A percentile compares a stretch with the other conserved stretches of the same genome.
phyloP scores from a whole-genome alignment of 1,140 invertebrate species.

The Homalodisca vitripennis region DNA sequence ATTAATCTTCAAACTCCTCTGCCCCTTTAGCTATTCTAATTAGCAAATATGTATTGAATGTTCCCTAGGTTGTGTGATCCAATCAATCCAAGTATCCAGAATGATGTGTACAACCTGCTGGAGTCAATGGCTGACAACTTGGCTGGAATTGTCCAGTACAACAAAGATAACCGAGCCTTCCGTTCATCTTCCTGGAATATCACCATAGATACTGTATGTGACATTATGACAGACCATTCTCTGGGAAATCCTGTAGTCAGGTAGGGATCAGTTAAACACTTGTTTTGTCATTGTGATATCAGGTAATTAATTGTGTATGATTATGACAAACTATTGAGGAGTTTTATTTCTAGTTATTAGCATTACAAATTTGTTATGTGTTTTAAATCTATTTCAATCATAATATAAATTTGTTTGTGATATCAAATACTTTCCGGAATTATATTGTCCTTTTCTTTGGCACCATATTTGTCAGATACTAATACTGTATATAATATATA shows the following conservation, averaged over 20 bases:
- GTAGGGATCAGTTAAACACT: constrained; percentile 12
- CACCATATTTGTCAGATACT: background rate
- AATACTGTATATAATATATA: background rate
- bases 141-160: constrained; percentile 89
- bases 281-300: background rate
- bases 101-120: constrained; percentile 80
- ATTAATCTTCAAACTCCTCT: too few relatives aligned
- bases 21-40: too few relatives aligned
- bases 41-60: too few relatives aligned
- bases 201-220: constrained; percentile 78
- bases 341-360: background rate
- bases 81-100: constrained; percentile 60
- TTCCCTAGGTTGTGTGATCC: constrained; percentile 71
- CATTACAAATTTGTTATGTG: background rate
- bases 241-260: constrained; percentile 62
- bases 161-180: constrained; percentile 82
- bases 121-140: constrained; percentile 80
- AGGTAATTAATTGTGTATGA: background rate
- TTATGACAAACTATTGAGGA: background rate
- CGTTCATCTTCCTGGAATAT: constrained; percentile 56
- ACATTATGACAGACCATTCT: constrained; percentile 66
- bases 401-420: too few relatives aligned
- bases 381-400: background rate
- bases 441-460: too few relatives aligned
- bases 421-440: too few relatives aligned